These are phyloP conservation scores for Dicentrarchus labrax DNA, from an alignment of 2,113 vertebrate genomes.

Conservation along the genomic window DNA sequence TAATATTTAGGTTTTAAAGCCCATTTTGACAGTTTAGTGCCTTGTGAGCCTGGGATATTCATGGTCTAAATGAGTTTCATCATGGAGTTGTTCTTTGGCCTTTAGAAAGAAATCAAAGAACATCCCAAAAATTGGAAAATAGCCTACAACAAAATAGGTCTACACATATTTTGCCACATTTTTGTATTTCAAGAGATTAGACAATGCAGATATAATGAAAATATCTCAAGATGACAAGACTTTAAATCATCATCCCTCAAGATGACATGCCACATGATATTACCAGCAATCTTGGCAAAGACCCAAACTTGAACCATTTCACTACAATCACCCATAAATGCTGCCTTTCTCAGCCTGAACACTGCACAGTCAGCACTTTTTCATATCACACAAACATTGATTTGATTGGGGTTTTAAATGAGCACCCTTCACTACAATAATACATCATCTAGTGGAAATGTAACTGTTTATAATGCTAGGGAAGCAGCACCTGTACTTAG, in stretches of 20 bases:
- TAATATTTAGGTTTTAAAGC: not conserved
- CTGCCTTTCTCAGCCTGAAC: not conserved
- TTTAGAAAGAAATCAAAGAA: conserved; percentile 1
- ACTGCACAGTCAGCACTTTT: not conserved
- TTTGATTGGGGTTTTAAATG: not conserved
- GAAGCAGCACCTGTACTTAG: not conserved
- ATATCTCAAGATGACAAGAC: not conserved
- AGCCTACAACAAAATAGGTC: no score
- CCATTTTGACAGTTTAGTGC: not conserved
- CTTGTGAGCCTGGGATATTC: not conserved
- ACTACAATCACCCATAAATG: not conserved
- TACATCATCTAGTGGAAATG: not conserved
- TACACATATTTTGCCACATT: not conserved
- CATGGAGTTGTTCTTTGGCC: not conserved
- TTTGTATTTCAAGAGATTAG: no score
- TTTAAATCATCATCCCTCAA: not conserved
- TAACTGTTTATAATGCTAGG: not conserved
- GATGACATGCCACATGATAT: not conserved
- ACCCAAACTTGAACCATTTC: not conserved
- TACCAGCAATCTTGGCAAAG: not conserved
- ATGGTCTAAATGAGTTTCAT: not conserved
- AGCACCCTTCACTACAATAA: not conserved
- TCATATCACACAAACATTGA: not conserved
- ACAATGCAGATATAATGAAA: not conserved
- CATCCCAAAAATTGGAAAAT: not conserved